These are phyloP conservation scores for Acanthurus lineatus DNA, from an alignment of 2,797 vertebrate species.

Conservation along the genomic window DNA sequence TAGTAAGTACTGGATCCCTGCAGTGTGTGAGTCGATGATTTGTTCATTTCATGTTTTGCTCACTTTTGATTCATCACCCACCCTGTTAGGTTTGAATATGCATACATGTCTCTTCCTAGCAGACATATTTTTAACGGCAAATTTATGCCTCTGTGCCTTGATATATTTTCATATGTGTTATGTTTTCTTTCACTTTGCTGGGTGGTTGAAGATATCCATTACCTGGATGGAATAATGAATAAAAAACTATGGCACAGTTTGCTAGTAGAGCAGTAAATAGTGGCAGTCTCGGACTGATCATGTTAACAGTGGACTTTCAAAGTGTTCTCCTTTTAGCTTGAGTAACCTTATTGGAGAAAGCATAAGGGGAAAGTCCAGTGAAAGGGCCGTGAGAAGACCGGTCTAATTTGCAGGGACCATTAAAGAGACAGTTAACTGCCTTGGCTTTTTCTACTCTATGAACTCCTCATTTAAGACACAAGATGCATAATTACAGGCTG, in stretches of 20 bases:
- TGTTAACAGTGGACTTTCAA: slow-evolving; percentile 11
- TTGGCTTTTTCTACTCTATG: slow-evolving; percentile 27
- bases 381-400: slow-evolving; percentile 55
- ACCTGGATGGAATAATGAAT: slow-evolving; percentile 1
- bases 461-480: slow-evolving; percentile 42
- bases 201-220: neutral
- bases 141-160: neutral
- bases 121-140: neutral
- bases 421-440: slow-evolving; percentile 41
- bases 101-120: too few relatives aligned
- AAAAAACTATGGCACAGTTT: neutral
- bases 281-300: slow-evolving; percentile 7
- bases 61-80: too few relatives aligned
- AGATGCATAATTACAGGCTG: slow-evolving; percentile 52
- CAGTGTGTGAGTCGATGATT: too few relatives aligned
- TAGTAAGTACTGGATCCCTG: too few relatives aligned
- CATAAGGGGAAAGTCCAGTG: slow-evolving; percentile 53
- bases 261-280: neutral
- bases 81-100: too few relatives aligned
- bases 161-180: slow-evolving; percentile 13
- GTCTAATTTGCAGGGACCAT: slow-evolving; percentile 48
- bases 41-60: too few relatives aligned
- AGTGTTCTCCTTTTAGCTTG: slow-evolving; percentile 32
- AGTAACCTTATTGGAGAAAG: slow-evolving; percentile 27
- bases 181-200: slow-evolving; percentile 20